Evolutionary conservation across 2,113 vertebrate genomes (phyloP).

Genomic region (Elgaria multicarinata): DNA sequence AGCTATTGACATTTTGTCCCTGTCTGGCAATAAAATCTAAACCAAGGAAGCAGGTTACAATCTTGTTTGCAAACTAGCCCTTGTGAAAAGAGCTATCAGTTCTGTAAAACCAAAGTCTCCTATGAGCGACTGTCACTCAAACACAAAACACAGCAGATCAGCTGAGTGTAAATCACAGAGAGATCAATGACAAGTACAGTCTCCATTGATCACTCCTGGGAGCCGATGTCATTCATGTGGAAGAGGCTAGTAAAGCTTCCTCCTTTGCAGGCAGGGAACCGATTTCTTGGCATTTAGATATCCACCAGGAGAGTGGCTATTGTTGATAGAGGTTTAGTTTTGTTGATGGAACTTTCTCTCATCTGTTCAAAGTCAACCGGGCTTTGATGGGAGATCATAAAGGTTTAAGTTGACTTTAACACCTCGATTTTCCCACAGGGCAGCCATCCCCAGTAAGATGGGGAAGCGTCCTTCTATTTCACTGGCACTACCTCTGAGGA

Average conservation of each 20-base stretch:
- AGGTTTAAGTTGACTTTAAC: not conserved
- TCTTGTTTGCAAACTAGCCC: slow-evolving; percentile 38
- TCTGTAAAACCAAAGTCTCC: slow-evolving; percentile 40
- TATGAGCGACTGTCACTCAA: slow-evolving; percentile 40
- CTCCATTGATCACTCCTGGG: slow-evolving; percentile 22
- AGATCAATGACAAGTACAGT: slow-evolving; percentile 37
- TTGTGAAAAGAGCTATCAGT: slow-evolving; percentile 19
- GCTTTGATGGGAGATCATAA: slow-evolving; percentile 3
- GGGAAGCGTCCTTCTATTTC: not conserved
- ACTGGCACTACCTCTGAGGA: not conserved
- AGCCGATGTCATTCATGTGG: slow-evolving; percentile 25
- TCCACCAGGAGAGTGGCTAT: slow-evolving; percentile 2
- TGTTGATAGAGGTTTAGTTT: slow-evolving; percentile 41
- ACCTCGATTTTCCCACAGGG: not conserved
- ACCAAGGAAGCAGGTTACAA: slow-evolving; percentile 24
- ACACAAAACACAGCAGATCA: slow-evolving; percentile 43
- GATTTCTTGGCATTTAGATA: slow-evolving; percentile 37
- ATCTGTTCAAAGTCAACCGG: not conserved
- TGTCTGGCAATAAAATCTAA: slow-evolving; percentile 40
- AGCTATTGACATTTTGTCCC: slow-evolving; percentile 12
- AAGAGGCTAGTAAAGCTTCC: slow-evolving; percentile 30
- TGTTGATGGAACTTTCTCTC: slow-evolving; percentile 25
- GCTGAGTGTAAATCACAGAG: slow-evolving; percentile 21
- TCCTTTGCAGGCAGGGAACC: slow-evolving; percentile 10
- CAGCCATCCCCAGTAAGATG: not conserved